These are phyloP conservation scores for Nestor notabilis DNA, from an alignment of 2,113 vertebrate genomes.

Conservation along the genomic window DNA sequence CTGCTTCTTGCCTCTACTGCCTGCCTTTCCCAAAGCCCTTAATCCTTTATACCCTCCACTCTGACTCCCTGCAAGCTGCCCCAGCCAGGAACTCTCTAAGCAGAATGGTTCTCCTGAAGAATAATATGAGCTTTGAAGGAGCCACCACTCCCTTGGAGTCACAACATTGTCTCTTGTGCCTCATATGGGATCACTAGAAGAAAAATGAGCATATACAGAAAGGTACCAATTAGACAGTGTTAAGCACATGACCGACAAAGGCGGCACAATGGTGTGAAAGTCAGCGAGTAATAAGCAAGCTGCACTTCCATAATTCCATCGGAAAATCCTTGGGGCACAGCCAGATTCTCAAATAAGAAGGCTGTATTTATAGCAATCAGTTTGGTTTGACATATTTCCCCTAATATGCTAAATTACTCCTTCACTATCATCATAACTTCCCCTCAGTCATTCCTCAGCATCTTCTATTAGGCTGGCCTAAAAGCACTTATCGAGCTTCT, in stretches of 20 bases:
- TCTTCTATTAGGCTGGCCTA: slow-evolving; percentile 36
- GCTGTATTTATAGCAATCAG: slow-evolving; percentile 70
- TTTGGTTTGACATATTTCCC: slow-evolving; percentile 72
- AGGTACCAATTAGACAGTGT: slow-evolving; percentile 20
- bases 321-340: slow-evolving; percentile 67
- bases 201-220: slow-evolving; percentile 4
- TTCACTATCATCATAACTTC: slow-evolving; percentile 59
- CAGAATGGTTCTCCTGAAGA: not conserved
- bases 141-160: not conserved
- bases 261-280: slow-evolving; percentile 30
- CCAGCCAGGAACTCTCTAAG: not conserved
- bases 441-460: slow-evolving; percentile 55
- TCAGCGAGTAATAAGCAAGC: slow-evolving; percentile 45
- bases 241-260: slow-evolving; percentile 4
- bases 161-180: slow-evolving; percentile 2
- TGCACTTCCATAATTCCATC: slow-evolving; percentile 41
- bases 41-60: not conserved
- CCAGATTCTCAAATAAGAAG: slow-evolving; percentile 59
- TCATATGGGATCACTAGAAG: not conserved
- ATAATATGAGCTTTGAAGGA: not conserved
- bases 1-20: not conserved
- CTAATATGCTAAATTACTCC: slow-evolving; percentile 68
- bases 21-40: not conserved
- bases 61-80: not conserved
- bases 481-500: slow-evolving; percentile 27